Evolutionary conservation across 1,140 invertebrate species (phyloP).

Genomic region (Dinoponera quadriceps): DNA sequence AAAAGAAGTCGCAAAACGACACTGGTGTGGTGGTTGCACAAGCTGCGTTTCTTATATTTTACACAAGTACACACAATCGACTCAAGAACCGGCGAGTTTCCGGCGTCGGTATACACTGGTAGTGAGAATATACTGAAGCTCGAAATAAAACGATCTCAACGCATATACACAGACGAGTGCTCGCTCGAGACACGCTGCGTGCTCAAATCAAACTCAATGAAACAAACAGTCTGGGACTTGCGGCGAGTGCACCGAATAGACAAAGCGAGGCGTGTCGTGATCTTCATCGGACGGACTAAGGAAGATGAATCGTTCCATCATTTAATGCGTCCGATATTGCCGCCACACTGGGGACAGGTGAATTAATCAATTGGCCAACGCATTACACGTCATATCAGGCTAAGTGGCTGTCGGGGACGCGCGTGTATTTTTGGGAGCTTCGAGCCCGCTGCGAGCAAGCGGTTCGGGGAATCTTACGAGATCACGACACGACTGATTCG

Average conservation of each 20-base stretch:
- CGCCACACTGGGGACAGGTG: slow-evolving; percentile 5
- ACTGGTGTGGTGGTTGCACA: slow-evolving; percentile 3
- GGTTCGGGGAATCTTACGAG: background rate
- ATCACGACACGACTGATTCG: slow-evolving; percentile 9
- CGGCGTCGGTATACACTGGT: background rate
- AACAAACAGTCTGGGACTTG: slow-evolving; percentile 44
- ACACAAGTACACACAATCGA: slow-evolving; percentile 39
- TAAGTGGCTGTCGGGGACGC: background rate
- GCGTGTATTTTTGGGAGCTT: background rate
- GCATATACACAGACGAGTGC: slow-evolving; percentile 53
- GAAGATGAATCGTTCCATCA: slow-evolving; percentile 15
- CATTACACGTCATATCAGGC: background rate
- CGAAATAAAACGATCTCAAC: slow-evolving; percentile 49
- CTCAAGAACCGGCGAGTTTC: slow-evolving; percentile 22
- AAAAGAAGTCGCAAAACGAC: slow-evolving; percentile 20
- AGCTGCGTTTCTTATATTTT: slow-evolving; percentile 26
- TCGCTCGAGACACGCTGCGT: slow-evolving; percentile 47
- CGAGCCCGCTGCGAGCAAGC: background rate
- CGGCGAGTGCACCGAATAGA: slow-evolving; percentile 36
- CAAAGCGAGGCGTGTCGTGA: slow-evolving; percentile 40
- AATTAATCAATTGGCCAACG: slow-evolving; percentile 47
- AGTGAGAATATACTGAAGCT: slow-evolving; percentile 30
- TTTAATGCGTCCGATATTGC: slow-evolving; percentile 38
- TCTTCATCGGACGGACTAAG: background rate
- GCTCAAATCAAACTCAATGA: slow-evolving; percentile 59